Evolutionary conservation across 2,888 invertebrate genomes (phyloP).

Genomic region (Spisula solida): DNA sequence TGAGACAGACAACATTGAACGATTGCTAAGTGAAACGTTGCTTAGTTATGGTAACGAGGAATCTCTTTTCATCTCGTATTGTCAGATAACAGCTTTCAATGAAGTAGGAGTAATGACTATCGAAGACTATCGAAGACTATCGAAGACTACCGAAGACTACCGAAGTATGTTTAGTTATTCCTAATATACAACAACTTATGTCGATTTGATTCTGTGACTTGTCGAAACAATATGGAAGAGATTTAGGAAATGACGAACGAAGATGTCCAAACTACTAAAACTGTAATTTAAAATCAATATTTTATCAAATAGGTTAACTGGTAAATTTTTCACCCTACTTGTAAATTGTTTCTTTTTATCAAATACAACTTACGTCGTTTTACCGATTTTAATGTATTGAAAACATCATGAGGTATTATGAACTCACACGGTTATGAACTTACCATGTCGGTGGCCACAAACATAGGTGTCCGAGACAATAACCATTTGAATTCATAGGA

Average conservation of each 20-base stretch:
- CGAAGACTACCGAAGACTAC: neutral
- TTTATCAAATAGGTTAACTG: too few relatives aligned
- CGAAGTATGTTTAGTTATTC: neutral
- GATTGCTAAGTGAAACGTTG: neutral
- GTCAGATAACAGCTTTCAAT: constrained; percentile 1
- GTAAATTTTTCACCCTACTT: too few relatives aligned
- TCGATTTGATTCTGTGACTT: neutral
- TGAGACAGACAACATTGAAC: neutral
- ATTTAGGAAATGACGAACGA: neutral
- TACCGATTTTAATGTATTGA: too few relatives aligned
- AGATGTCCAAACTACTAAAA: neutral
- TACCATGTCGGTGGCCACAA: too few relatives aligned
- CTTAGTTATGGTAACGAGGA: neutral
- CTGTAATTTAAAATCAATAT: too few relatives aligned
- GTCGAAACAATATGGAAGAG: neutral
- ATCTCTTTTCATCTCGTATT: neutral
- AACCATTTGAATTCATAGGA: too few relatives aligned
- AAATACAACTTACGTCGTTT: too few relatives aligned
- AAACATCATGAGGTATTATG: too few relatives aligned
- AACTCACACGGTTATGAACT: too few relatives aligned
- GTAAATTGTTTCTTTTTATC: too few relatives aligned
- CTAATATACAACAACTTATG: neutral
- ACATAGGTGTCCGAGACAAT: too few relatives aligned
- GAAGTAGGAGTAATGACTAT: neutral
- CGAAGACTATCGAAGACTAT: neutral